Percentiles rank a stretch among this genome's conserved stretches.
Conservation (phyloP, 2,113 vertebrate genomes). For the Cettia cetti region DNA sequence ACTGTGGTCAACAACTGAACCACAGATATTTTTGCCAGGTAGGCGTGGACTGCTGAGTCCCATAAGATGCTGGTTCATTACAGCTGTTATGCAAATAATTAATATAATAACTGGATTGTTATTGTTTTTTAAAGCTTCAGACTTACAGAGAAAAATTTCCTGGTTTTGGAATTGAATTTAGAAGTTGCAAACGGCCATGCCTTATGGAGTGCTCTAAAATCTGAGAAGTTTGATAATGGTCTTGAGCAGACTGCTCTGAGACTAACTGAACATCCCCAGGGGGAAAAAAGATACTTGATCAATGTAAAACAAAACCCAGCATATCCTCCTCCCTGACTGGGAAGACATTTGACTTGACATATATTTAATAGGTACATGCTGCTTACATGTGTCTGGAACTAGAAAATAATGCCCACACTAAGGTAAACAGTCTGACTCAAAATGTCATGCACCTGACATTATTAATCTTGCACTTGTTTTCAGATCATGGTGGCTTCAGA, state of each 20-base stretch:
- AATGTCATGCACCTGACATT: not conserved
- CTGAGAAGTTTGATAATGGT: not conserved
- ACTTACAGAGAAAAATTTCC: not conserved
- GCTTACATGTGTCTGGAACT: not conserved
- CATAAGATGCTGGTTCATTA: not conserved
- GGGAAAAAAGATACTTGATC: accelerated
- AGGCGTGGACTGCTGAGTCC: not conserved
- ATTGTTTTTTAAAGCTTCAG: not conserved
- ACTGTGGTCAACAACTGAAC: not conserved
- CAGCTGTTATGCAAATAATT: not conserved
- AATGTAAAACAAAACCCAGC: not conserved
- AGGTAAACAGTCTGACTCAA: not conserved
- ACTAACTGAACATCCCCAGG: not conserved
- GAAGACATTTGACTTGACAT: not conserved
- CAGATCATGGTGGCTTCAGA: not conserved
- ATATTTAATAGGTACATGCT: not conserved
- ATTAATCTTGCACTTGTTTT: not conserved
- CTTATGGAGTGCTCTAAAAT: not conserved
- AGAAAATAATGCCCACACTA: not conserved
- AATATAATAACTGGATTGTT: not conserved
- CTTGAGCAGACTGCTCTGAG: not conserved
- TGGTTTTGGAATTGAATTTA: not conserved
- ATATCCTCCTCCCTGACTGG: not conserved
- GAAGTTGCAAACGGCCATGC: not conserved
- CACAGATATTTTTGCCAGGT: not conserved